Evolutionary conservation across 1,140 invertebrate species (phyloP).

Genomic region (Trissolcus basalis): DNA sequence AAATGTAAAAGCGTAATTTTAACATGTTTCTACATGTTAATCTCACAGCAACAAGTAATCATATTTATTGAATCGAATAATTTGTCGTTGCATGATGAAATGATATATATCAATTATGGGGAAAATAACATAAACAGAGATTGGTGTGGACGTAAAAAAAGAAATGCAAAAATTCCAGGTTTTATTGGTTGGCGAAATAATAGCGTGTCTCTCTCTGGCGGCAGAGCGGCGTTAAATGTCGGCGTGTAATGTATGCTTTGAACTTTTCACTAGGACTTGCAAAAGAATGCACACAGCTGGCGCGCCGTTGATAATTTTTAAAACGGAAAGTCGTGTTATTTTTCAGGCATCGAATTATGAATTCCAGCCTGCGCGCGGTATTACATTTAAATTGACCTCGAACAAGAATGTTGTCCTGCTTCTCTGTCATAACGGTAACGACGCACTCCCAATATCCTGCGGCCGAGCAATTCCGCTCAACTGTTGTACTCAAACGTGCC

Average conservation of each 20-base stretch:
- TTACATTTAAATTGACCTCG: constrained; percentile 64
- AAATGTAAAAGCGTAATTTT: too few species aligned
- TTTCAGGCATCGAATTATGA: constrained; percentile 43
- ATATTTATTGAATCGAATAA: too few species aligned
- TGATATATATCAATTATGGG: not conserved
- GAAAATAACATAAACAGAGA: not conserved
- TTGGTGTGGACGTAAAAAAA: not conserved
- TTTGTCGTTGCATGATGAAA: not conserved
- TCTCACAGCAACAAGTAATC: too few species aligned
- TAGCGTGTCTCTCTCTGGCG: not conserved
- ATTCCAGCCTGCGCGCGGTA: constrained; percentile 40
- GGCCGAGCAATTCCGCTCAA: constrained; percentile 40
- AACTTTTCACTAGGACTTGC: constrained; percentile 3
- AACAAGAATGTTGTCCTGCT: constrained; percentile 69
- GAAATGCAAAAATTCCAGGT: constrained; percentile 10
- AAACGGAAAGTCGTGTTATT: constrained; percentile 33
- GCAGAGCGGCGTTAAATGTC: constrained; percentile 8
- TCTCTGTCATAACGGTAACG: constrained; percentile 69
- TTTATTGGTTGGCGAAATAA: constrained; percentile 17
- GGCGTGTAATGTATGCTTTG: not conserved
- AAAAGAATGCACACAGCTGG: constrained; percentile 2
- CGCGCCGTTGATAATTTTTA: constrained; percentile 2
- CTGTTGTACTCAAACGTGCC: constrained; percentile 35
- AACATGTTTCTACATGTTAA: too few species aligned
- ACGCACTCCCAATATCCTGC: constrained; percentile 68